A percentile compares a stretch with the other conserved stretches of the same genome.
Conservation (phyloP, 2,888 invertebrate species). For the Malthinus seriepunctatus region DNA sequence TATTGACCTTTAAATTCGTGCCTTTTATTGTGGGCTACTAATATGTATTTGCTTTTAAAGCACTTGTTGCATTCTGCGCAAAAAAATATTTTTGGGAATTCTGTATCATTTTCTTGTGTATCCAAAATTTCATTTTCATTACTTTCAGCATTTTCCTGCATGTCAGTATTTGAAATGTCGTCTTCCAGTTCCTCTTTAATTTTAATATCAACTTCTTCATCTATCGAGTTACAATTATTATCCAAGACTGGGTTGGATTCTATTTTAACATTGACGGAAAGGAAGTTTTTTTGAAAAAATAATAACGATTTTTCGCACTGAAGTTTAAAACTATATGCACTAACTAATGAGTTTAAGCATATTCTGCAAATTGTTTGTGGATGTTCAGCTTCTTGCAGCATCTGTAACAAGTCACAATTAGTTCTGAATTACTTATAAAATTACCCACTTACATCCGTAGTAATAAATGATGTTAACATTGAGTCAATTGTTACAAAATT, state of each 20-base stretch:
- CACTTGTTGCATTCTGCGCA: slow-evolving; percentile 42
- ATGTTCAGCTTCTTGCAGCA: slow-evolving; percentile 10
- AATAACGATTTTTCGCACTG: slow-evolving; percentile 35
- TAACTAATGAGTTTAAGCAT: slow-evolving; percentile 38
- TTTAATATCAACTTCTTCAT: neutral
- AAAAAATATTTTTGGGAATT: slow-evolving; percentile 17
- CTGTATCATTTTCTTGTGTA: too few species aligned
- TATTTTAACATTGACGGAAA: neutral
- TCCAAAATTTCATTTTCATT: too few species aligned
- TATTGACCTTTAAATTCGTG: slow-evolving; percentile 42
- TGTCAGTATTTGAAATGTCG: too few species aligned
- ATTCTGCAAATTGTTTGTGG: slow-evolving; percentile 36
- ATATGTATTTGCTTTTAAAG: slow-evolving; percentile 43
- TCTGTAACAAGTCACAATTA: slow-evolving; percentile 8
- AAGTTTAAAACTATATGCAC: slow-evolving; percentile 42
- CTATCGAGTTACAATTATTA: neutral
- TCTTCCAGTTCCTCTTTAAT: too few species aligned
- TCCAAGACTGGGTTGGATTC: neutral
- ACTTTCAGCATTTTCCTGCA: too few species aligned
- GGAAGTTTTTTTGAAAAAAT: slow-evolving; percentile 23
- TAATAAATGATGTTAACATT: slow-evolving; percentile 21
- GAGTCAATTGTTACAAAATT: slow-evolving; percentile 11
- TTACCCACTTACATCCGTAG: slow-evolving; percentile 18
- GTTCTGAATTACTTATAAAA: neutral
- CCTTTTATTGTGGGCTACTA: slow-evolving; percentile 38